Evolutionary conservation across 2,113 vertebrate genomes (phyloP).

Genomic region (Piaya cayana): DNA sequence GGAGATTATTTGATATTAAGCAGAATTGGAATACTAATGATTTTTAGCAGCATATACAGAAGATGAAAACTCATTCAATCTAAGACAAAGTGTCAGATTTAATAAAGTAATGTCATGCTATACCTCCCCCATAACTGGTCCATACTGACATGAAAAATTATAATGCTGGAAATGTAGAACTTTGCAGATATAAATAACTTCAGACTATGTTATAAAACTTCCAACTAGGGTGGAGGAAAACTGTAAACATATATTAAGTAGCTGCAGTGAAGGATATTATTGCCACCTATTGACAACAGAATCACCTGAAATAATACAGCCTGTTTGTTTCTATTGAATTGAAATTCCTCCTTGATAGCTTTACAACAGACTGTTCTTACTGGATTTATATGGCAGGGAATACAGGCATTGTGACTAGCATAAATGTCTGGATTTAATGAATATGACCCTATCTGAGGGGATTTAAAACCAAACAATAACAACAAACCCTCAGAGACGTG

Average conservation of each 20-base stretch:
- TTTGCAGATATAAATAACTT: constrained; percentile 72
- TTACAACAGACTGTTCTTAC: neutral
- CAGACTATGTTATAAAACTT: constrained; percentile 49
- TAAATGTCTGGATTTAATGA: neutral
- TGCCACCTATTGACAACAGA: constrained; percentile 66
- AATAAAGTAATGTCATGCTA: constrained; percentile 52
- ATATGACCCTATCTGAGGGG: neutral
- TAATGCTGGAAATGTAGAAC: constrained; percentile 61
- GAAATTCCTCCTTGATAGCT: neutral
- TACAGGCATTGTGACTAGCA: neutral
- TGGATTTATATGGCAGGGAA: neutral
- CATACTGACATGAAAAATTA: constrained; percentile 69
- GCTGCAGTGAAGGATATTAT: constrained; percentile 62
- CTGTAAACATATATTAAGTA: constrained; percentile 12
- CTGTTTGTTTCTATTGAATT: neutral
- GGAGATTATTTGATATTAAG: constrained; percentile 5
- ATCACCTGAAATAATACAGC: neutral
- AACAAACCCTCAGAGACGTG: neutral
- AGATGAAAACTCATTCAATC: constrained; percentile 24
- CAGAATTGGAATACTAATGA: constrained; percentile 35
- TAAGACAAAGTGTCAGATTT: constrained; percentile 52
- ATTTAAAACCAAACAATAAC: neutral
- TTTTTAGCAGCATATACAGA: neutral
- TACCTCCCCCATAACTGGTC: constrained; percentile 39
- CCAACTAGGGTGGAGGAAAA: neutral